These are phyloP conservation scores for Acromyrmex echinatior DNA, from an alignment of 1,140 invertebrate genomes.

Conservation along the genomic window DNA sequence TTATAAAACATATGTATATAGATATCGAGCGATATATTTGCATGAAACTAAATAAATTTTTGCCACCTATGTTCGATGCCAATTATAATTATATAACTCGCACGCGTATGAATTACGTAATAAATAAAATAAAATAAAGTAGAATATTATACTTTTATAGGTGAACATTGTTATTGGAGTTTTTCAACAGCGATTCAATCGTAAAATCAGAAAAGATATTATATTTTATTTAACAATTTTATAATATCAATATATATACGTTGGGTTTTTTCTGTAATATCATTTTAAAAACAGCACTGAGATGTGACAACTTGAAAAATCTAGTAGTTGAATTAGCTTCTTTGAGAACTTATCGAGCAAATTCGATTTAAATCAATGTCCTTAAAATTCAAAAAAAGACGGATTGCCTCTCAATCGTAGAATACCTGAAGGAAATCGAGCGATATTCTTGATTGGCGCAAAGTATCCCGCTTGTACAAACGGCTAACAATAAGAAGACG, in stretches of 20 bases:
- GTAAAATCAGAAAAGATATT: not conserved
- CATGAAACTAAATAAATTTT: not conserved
- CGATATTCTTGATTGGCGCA: conserved; percentile 9
- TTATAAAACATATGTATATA: not conserved
- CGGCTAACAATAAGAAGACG: conserved; percentile 67
- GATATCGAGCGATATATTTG: not conserved
- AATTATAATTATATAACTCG: conserved; percentile 9
- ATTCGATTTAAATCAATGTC: not conserved
- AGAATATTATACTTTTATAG: not conserved
- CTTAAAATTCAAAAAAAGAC: not conserved
- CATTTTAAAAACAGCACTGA: not conserved
- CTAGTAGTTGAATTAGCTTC: not conserved
- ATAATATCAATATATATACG: not conserved
- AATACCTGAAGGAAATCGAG: not conserved
- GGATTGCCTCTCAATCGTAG: not conserved
- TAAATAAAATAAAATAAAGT: conserved; percentile 2
- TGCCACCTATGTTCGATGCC: not conserved
- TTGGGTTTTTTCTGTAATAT: not conserved
- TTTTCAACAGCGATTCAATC: not conserved
- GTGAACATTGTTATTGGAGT: not conserved
- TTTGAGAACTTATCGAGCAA: not conserved
- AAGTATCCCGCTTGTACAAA: conserved; percentile 18
- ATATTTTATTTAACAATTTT: not conserved
- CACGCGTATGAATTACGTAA: not conserved
- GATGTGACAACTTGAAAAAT: not conserved